Evolutionary conservation across 2,113 vertebrate genomes (phyloP).

Genomic region (Candoia aspera): DNA sequence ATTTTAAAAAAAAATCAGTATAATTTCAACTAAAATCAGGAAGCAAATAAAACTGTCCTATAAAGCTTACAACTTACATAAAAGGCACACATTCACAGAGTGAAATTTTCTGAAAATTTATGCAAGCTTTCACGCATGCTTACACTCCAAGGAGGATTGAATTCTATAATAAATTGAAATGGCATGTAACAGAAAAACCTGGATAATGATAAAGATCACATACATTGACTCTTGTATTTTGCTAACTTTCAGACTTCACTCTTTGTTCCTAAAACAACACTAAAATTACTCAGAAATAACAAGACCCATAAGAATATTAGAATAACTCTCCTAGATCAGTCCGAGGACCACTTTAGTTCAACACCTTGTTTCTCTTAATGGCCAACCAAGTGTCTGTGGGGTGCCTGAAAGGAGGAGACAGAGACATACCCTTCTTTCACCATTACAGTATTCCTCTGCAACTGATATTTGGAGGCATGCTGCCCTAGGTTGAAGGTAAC

Average conservation of each 20-base stretch:
- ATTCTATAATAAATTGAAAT: not conserved
- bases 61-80: not conserved
- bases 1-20: not conserved
- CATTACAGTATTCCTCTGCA: not conserved
- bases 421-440: not conserved
- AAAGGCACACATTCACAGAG: not conserved
- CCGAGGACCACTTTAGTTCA: not conserved
- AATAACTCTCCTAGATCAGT: not conserved
- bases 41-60: not conserved
- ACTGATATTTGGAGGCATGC: not conserved
- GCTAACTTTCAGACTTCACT: not conserved
- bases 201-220: not conserved
- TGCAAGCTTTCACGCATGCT: not conserved
- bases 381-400: not conserved
- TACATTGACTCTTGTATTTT: not conserved
- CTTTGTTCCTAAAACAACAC: not conserved
- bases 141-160: not conserved
- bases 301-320: not conserved
- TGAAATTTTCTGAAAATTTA: not conserved
- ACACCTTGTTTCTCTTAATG: not conserved
- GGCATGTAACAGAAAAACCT: not conserved
- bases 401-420: not conserved
- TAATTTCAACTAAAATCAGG: constrained; percentile 1
- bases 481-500: not conserved
- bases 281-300: not conserved